Base-by-base conservation (phyloP, 2,113 vertebrate species). In the Ginglymostoma cirratum region DNA sequence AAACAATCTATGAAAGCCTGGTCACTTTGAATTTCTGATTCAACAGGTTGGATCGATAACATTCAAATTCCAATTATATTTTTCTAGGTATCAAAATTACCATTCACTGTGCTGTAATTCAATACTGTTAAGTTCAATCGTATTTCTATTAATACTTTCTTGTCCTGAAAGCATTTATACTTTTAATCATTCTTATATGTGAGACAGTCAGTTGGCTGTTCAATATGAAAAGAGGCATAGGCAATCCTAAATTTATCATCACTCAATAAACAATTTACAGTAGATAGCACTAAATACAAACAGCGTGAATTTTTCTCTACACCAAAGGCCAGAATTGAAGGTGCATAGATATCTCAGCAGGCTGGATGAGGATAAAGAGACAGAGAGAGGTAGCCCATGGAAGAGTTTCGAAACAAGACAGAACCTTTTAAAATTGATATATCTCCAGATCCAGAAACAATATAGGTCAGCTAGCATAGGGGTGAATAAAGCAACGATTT, bases 11-110 rank as follows among this genome's bases (percentile, higher is more conserved):
- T 67, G n/a, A 66, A 93, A 66, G 89, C 89, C 15, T n/a, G 55
- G 55, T 65, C n/a, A 92, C 55, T 92, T 92, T 66, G 61, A 93
- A 93, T 93, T 93, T 93, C 66, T 93, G 61, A 38, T 67, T 34
- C 66, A 61, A 24, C 89, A 66, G 65, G 61, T 34, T 93, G 89
- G 66, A 66, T 67, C 89, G 6, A 23, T 7, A 93, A 67, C 89
- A 67, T 67, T 61, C 89, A 93, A 66, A 42, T 67, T 67, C 89
- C 61, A 93, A 67, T 67, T 93, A 38, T 38, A 38, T 67, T 66
- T 67, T 67, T 65, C 87, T n/a, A 66, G 66, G n/a, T 21, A 93
- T 93, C 89, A 93, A 66, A 42, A 93, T 38, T 67, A 10, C 61
- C 55, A 67, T 67, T 34, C 61, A 38, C 89, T 38, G 38, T 34